phyloP scores from a whole-genome alignment of 1,140 invertebrate species.

The Spodoptera frugiperda region DNA sequence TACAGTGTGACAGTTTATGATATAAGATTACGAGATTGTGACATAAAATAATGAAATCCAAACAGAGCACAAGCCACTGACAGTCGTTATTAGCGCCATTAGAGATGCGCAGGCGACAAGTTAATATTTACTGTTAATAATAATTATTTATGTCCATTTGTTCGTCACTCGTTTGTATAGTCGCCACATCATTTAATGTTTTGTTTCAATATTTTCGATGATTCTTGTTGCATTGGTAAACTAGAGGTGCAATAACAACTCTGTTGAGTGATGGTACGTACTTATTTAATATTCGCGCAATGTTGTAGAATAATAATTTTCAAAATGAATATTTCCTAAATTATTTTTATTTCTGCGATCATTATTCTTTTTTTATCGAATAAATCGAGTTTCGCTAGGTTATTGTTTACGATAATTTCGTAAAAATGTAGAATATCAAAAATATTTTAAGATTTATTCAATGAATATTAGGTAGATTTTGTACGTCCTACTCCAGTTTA shows the following conservation, averaged over 20 bases:
- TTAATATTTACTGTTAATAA: conserved; percentile 41
- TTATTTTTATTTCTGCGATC: no score
- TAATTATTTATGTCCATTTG: conserved; percentile 46
- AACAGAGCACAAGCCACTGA: conserved; percentile 35
- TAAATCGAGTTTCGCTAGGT: no score
- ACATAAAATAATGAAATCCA: conserved; percentile 39
- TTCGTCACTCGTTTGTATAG: conserved; percentile 27
- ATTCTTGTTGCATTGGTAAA: neutral
- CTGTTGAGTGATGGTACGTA: neutral
- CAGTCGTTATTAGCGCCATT: conserved; percentile 30
- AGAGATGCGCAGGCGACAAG: conserved; percentile 29
- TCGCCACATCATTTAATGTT: conserved; percentile 35
- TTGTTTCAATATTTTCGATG: conserved; percentile 37
- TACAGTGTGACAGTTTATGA: conserved; percentile 42
- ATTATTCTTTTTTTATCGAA: no score
- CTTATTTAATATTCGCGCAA: neutral
- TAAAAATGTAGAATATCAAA: no score
- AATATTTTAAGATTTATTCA: no score
- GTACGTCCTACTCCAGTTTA: neutral
- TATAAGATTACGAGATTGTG: conserved; percentile 42
- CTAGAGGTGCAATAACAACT: neutral
- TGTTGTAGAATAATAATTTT: no score
- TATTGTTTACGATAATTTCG: no score
- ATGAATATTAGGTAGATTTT: neutral
- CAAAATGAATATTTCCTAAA: no score